Base-by-base conservation (phyloP, 2,797 vertebrate genomes). In the Australoheros facetus region DNA sequence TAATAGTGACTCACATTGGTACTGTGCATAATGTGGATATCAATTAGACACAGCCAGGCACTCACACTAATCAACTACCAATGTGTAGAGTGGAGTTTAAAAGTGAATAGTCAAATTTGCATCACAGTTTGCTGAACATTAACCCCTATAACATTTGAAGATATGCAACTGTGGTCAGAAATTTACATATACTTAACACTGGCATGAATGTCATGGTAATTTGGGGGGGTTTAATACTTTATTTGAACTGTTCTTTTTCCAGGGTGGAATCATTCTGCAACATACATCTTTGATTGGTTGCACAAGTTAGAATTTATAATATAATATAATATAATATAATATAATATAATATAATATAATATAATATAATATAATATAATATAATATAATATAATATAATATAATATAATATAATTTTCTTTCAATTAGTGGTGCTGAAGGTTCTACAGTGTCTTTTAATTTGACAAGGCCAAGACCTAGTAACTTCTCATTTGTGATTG, bases 1-100 rank as follows among this genome's bases (percentile, higher is more conserved):
- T 42, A 28, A 57, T 57, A 58, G 21, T 57, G 56, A 78, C 7
- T 10, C 10, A 59, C 21, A 5, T 19, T 60, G 48, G 23, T 30
- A 37, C 23, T 71, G n/a, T 32, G 59, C n/a, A 58, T 64, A 66
- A 81, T 45, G 42, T 55, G 32, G 16, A 39, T 60, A 30, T 26
- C 53, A 59, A 73, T 51, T 42, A 57, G 51, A 78, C 57, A 71
- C 17, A 70, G 28, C 19, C 34, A 77, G 23, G 14, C 16, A 30
- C 12, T 51, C 14, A 14, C 45, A 54, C 48, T 75, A 59, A 80
- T 71, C 45, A 66, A 74, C 75, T 54, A 30, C 32, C 42, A 23
- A 26, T 37, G 39, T 34, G 45, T 23, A 17, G 45, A 56, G 51
- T 32, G 17, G 6, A 23, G 19, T 13, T 48, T 77, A 58, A 71